Percentiles rank a stretch among this genome's conserved stretches.
Evolutionary conservation across 2,797 vertebrate species (phyloP).

Genomic region (Danio jaintianensis): DNA sequence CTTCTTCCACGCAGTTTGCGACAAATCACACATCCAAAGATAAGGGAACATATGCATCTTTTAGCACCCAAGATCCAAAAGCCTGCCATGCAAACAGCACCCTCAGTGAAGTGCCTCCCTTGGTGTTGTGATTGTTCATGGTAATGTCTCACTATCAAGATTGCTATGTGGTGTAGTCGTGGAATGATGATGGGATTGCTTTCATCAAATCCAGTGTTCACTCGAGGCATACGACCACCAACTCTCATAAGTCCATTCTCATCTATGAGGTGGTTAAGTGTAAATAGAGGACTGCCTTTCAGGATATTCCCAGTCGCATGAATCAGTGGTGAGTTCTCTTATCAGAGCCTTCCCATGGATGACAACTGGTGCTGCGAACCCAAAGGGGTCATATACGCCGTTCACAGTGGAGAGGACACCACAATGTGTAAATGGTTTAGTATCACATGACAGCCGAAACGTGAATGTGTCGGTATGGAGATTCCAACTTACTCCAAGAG

Average conservation of each 20-base stretch:
- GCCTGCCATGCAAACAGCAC: background rate
- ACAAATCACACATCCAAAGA: slow-evolving; percentile 9
- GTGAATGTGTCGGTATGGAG: slow-evolving; percentile 48
- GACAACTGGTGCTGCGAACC: slow-evolving; percentile 45
- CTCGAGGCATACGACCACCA: background rate
- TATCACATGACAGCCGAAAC: slow-evolving; percentile 19
- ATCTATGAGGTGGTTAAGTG: slow-evolving; percentile 24
- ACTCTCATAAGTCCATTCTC: slow-evolving; percentile 28
- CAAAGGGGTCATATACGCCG: slow-evolving; percentile 48
- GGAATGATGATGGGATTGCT: slow-evolving; percentile 28
- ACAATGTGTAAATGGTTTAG: slow-evolving; percentile 44
- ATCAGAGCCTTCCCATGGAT: slow-evolving; percentile 43
- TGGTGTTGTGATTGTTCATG: slow-evolving; percentile 11
- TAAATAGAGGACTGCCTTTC: too few relatives aligned
- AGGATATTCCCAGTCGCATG: slow-evolving; percentile 46
- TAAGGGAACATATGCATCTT: slow-evolving; percentile 14
- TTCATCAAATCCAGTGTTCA: background rate
- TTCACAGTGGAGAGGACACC: slow-evolving; percentile 50
- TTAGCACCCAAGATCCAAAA: slow-evolving; percentile 43
- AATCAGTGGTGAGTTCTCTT: slow-evolving; percentile 27
- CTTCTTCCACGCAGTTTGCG: background rate
- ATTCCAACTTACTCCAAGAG: slow-evolving; percentile 22
- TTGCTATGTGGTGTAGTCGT: background rate
- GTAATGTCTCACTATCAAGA: slow-evolving; percentile 14
- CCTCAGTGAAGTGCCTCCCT: slow-evolving; percentile 18